phyloP scores from a whole-genome alignment of 2,113 vertebrate genomes.

The Lontra canadensis region DNA sequence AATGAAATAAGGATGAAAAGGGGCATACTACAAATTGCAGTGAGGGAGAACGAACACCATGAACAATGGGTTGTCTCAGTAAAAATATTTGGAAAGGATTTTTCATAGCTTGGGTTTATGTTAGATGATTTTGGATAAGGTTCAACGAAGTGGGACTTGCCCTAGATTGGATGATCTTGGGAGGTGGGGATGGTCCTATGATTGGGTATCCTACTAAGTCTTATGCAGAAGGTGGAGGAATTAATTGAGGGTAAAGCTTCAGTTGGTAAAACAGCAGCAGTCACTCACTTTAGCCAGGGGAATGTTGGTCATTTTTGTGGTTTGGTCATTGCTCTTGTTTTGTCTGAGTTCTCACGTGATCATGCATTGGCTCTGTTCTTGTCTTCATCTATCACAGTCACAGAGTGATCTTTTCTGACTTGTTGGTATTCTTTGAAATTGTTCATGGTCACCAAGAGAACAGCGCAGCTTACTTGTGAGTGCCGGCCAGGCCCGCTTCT shows the following conservation, averaged over 20 bases:
- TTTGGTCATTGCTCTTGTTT: neutral
- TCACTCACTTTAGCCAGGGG: neutral
- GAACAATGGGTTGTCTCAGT: neutral
- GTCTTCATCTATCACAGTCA: neutral
- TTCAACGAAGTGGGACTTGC: neutral
- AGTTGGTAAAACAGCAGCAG: neutral
- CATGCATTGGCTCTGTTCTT: neutral
- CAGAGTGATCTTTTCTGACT: neutral
- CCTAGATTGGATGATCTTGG: neutral
- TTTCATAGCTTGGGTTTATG: neutral
- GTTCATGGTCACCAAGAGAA: neutral
- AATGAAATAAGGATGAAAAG: neutral
- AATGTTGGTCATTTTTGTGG: neutral
- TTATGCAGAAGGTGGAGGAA: neutral
- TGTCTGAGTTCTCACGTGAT: neutral
- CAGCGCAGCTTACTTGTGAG: neutral
- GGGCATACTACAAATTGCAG: neutral
- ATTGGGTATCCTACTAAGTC: neutral
- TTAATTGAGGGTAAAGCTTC: neutral
- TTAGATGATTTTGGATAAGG: neutral
- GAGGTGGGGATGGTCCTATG: neutral
- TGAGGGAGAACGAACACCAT: neutral
- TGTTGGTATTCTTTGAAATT: neutral
- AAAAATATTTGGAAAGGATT: neutral
- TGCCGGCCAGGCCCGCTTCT: neutral